Evolutionary conservation across 2,113 vertebrate species (phyloP).

Genomic region (Scolopax mira): DNA sequence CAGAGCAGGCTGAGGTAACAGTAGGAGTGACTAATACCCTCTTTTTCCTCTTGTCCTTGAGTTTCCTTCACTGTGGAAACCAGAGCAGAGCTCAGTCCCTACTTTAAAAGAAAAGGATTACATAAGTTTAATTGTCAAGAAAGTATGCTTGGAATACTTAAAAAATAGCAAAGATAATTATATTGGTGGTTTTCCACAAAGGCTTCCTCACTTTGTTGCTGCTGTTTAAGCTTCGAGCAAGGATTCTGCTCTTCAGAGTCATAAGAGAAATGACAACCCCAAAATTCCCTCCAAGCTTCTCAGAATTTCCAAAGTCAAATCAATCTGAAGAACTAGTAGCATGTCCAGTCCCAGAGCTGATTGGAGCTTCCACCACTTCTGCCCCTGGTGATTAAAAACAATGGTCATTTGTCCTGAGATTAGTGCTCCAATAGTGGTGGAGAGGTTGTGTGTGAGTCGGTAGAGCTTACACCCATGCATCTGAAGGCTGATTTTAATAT

Average conservation of each 20-base stretch:
- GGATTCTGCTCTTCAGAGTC: background rate
- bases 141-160: background rate
- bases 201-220: background rate
- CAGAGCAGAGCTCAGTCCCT: background rate
- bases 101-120: background rate
- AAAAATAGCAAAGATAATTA: background rate
- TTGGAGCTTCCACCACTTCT: background rate
- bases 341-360: background rate
- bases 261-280: background rate
- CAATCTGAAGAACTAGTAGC: background rate
- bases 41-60: slow-evolving; percentile 17
- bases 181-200: background rate
- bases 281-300: background rate
- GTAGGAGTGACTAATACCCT: slow-evolving; percentile 29
- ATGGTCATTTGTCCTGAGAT: background rate
- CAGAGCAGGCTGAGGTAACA: background rate
- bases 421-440: background rate
- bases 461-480: background rate
- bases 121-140: background rate
- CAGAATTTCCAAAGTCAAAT: background rate
- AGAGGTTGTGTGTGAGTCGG: background rate
- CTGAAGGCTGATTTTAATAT: background rate
- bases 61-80: background rate
- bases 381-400: background rate
- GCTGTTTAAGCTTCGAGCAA: background rate